Evolutionary conservation across 1,140 invertebrate genomes (phyloP).

Genomic region (Hestina assimilis): DNA sequence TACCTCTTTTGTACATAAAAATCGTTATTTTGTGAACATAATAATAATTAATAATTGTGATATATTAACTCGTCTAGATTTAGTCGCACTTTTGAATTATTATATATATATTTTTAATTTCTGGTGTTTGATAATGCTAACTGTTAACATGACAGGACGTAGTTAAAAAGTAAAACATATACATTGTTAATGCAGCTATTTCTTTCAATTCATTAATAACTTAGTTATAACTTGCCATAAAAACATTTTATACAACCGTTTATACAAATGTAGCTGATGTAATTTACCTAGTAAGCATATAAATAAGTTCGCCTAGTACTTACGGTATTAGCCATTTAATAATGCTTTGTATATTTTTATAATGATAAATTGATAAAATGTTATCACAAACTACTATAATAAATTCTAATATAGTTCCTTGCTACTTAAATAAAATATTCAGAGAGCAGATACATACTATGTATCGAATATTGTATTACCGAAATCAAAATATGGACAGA

Average conservation of each 20-base stretch:
- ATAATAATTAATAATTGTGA: constrained; percentile 39
- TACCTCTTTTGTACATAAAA: constrained; percentile 66
- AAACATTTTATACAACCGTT: neutral
- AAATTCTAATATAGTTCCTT: constrained; percentile 2
- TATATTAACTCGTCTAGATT: constrained; percentile 24
- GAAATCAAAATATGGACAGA: no score
- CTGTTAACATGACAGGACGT: neutral
- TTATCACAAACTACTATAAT: neutral
- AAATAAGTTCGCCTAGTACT: neutral
- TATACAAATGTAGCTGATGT: constrained; percentile 2
- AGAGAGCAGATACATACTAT: no score
- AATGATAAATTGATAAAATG: neutral
- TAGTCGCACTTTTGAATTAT: constrained; percentile 1
- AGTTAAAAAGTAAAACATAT: neutral
- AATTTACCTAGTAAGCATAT: neutral
- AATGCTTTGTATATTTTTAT: neutral
- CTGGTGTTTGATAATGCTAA: constrained; percentile 4
- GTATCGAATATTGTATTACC: no score
- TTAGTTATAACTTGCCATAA: neutral
- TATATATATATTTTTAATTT: neutral
- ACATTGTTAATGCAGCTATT: constrained; percentile 10
- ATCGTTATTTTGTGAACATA: neutral
- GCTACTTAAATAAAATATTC: neutral
- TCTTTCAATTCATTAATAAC: neutral
- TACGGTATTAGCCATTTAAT: neutral